Evolutionary conservation across 1,140 invertebrate genomes (phyloP).

Genomic region (Lepeophtheirus salmonis): DNA sequence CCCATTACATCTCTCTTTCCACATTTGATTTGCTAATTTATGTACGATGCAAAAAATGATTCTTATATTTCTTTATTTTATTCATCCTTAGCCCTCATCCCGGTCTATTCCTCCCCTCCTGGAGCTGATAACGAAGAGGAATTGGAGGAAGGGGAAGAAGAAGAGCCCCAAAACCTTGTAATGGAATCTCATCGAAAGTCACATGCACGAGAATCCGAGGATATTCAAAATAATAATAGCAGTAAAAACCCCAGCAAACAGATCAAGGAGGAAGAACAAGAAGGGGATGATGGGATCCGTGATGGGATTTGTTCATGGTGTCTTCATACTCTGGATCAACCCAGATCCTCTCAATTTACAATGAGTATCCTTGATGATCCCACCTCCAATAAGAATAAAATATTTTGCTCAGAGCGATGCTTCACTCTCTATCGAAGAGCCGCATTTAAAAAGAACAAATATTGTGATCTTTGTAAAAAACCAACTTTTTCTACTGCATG

Average conservation of each 20-base stretch:
- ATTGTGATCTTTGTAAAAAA: slow-evolving; percentile 69
- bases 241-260: background rate
- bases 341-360: background rate
- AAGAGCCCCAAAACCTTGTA: background rate
- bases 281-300: no score
- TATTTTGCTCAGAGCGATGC: slow-evolving; percentile 63
- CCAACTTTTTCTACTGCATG: background rate
- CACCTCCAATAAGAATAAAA: background rate
- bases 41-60: no score
- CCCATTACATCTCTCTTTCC: no score
- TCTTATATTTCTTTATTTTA: no score
- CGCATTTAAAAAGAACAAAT: slow-evolving; percentile 68
- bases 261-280: background rate
- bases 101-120: no score
- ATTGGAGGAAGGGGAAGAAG: background rate
- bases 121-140: background rate
- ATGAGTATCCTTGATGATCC: background rate
- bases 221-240: background rate
- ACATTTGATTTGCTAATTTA: no score
- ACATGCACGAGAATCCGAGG: background rate
- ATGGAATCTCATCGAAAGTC: background rate
- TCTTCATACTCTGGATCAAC: background rate
- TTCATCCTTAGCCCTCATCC: no score
- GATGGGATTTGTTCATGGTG: background rate
- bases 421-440: slow-evolving; percentile 64